Conservation (phyloP, 2,888 invertebrate species). For the Melipona bicolor region DNA sequence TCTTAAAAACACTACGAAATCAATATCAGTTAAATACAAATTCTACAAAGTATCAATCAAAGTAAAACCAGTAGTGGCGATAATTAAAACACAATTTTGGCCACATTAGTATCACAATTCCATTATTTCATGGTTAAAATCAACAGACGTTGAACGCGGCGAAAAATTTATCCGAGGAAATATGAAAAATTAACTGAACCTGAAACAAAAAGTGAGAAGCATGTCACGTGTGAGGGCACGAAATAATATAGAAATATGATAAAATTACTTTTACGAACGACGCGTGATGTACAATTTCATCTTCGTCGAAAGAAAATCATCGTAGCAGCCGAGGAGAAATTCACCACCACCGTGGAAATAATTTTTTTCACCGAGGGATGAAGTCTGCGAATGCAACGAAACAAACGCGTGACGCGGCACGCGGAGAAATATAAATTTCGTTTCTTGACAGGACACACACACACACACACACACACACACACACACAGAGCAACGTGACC, state of each 20-base stretch:
- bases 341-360: constrained; percentile 26
- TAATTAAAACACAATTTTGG: neutral
- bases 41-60: no score
- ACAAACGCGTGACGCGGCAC: neutral
- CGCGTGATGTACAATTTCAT: neutral
- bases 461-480: no score
- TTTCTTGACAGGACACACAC: constrained; percentile 26
- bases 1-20: no score
- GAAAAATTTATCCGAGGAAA: no score
- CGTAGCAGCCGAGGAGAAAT: neutral
- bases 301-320: constrained; percentile 17
- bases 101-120: neutral
- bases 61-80: neutral
- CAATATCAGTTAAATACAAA: no score
- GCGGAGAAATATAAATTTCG: constrained; percentile 27
- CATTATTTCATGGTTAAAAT: neutral
- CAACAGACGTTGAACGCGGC: neutral
- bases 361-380: constrained; percentile 28
- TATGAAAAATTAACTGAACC: neutral
- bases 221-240: no score
- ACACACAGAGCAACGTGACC: neutral
- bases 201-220: neutral
- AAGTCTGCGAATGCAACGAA: constrained; percentile 10
- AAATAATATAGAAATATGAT: no score
- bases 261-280: constrained; percentile 36